phyloP scores from a whole-genome alignment of 2,113 vertebrate genomes.

The Odobenus rosmarus region DNA sequence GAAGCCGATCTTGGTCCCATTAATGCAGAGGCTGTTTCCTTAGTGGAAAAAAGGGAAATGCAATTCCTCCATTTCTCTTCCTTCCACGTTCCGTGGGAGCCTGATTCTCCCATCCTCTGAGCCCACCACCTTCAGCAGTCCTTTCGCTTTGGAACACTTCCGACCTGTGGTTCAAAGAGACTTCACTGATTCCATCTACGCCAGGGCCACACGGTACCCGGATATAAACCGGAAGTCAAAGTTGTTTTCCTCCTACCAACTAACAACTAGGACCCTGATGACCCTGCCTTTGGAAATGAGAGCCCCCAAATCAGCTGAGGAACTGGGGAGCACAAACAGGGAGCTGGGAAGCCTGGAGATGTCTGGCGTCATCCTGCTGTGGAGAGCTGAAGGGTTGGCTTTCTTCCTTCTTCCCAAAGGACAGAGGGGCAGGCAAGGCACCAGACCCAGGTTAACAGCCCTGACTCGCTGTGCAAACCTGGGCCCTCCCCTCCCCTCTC shows the following conservation, averaged over 20 bases:
- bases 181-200: background rate
- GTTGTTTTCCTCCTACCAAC: background rate
- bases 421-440: too few relatives aligned
- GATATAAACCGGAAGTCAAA: background rate
- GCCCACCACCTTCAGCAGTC: background rate
- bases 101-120: background rate
- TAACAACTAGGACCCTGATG: background rate
- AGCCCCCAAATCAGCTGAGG: background rate
- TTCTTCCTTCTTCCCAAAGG: background rate
- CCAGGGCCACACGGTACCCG: background rate
- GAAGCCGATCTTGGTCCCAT: background rate
- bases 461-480: background rate
- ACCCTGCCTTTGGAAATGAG: background rate
- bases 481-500: background rate
- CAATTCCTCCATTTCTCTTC: background rate
- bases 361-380: background rate
- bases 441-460: too few relatives aligned
- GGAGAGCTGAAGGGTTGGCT: background rate
- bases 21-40: background rate
- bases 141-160: background rate
- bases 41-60: background rate
- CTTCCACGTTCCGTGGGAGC: background rate
- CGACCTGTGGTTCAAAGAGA: background rate
- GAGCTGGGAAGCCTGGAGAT: accelerated
- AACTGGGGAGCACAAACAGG: background rate